Conservation (phyloP, 1,140 invertebrate genomes). For the Euglossa dilemma region DNA sequence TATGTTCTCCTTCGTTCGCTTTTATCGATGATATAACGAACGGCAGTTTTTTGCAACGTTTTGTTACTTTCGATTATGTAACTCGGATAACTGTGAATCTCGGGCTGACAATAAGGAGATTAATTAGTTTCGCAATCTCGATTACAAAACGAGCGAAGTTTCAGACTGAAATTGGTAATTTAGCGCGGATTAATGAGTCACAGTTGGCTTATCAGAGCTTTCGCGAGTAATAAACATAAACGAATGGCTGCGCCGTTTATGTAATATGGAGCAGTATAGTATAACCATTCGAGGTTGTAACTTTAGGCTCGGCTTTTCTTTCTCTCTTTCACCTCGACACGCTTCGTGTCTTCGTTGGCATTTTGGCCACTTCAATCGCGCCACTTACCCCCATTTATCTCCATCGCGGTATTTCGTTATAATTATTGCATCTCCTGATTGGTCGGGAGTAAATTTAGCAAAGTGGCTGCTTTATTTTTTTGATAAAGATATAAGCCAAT, state of each 20-base stretch:
- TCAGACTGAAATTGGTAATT: neutral
- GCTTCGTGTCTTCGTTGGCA: too few relatives aligned
- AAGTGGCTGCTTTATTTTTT: too few relatives aligned
- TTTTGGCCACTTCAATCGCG: too few relatives aligned
- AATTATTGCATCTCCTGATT: neutral
- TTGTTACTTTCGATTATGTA: neutral
- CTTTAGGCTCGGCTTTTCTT: neutral
- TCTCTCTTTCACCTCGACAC: too few relatives aligned
- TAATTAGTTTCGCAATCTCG: neutral
- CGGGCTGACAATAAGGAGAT: neutral
- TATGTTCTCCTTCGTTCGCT: too few relatives aligned
- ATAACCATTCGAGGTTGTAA: neutral
- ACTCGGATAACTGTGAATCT: neutral
- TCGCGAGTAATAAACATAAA: slow-evolving; percentile 1
- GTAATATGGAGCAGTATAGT: neutral
- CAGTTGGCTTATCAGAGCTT: neutral
- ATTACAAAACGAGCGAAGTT: neutral
- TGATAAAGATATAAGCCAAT: too few relatives aligned
- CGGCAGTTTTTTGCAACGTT: neutral
- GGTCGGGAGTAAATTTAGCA: too few relatives aligned
- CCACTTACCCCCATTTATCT: too few relatives aligned
- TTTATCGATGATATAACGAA: neutral
- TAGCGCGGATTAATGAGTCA: neutral
- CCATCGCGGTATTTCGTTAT: too few relatives aligned
- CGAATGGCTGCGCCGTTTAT: neutral